Evolutionary conservation across 2,113 vertebrate genomes (phyloP), one percentile per base, ranked within the genome.

Genomic region (Xiphophorus couchianus): DNA sequence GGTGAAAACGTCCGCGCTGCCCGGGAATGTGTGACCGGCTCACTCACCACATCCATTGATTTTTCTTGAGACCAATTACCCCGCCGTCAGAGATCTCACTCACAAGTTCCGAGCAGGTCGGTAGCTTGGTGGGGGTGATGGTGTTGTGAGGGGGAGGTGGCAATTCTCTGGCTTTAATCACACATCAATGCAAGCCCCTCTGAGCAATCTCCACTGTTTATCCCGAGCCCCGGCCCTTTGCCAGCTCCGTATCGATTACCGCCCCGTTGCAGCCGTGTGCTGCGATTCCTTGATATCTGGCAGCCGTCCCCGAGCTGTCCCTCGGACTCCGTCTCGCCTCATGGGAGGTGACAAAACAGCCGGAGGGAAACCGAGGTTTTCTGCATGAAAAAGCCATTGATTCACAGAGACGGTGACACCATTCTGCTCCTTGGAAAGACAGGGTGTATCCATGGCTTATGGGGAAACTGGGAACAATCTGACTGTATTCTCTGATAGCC

Each of bases 21-120:
- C 77, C 33, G 19, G 29, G 80, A 84, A 87, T 82, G 76, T 69
- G 83, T 25, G 44, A 90, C 90, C 63, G 17, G 77, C 88, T 89
- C 81, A 75, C 78, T 82, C 66, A 72, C 86, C 90, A 81, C 86
- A 87, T 74, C 76, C 78, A 93, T 93, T 74, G 92, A 90, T 93
- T 93, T 92, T 37, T 84, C 68, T 72, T 33, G 39, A 74, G 85
- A 90, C 92, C 92, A 93, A 92, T 93, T 92, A 91, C 90, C 81
- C 68, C 42, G 44, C 76, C 90, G 81, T 93, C 92, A 93, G 87
- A 91, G 90, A 91, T 90, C 91, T 91, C 90, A 91, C 91, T 92
- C 90, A 86, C 84, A 84, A 88, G 90, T 91, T 89, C 78, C 73
- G 78, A 74, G 82, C 60, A 28, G 31, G 84, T 74, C 4, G 82